Evolutionary conservation across 2,113 vertebrate genomes (phyloP), one percentile per base, ranked within the genome.

Genomic region (Dolichotis patagonum): DNA sequence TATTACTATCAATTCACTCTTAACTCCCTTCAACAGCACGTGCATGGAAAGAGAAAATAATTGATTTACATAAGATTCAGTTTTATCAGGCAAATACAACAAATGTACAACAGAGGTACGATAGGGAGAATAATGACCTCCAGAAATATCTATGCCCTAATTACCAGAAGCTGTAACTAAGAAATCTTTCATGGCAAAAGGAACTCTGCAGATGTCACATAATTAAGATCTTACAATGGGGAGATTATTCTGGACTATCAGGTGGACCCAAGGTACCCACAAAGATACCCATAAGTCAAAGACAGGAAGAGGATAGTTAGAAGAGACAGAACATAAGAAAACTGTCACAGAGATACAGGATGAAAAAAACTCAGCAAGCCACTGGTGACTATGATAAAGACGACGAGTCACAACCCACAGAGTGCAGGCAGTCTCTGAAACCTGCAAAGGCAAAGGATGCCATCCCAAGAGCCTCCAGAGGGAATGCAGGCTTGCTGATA

Each of bases 181-280:
- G 22, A 60, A 52, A 90, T n/a, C 56, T 91, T 67, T 63, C 2
- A 20, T 43, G 5, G 26, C 22, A 96, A 95, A 94, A 95, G 49
- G 24, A 13, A 85, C 19, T 46, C 49, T 62, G 9, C 26, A 77
- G 67, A 81, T 82, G 4, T 82, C 30, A 85, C 71, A 84, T 90
- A 86, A 75, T 94, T 94, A 85, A 81, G 26, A 69, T 85, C 38
- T 26, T 85, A 49, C 84, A 77, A 94, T 19, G 58, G 10, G n/a
- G 46, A 86, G 13, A 63, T 82, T 90, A 84, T 46, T 41, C 32
- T 38, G 54, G 20, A 73, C 80, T 93, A 69, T 28, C 26, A 38
- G 28, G 78, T 22, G 14, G 41, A 19, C 17, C n/a, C 49, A 85
- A 62, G n/a, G 32, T 62, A 91, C 73, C 30, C 65, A 24, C 22